Base-by-base conservation (phyloP, 2,888 invertebrate genomes). In the Thymelicus acteon region DNA sequence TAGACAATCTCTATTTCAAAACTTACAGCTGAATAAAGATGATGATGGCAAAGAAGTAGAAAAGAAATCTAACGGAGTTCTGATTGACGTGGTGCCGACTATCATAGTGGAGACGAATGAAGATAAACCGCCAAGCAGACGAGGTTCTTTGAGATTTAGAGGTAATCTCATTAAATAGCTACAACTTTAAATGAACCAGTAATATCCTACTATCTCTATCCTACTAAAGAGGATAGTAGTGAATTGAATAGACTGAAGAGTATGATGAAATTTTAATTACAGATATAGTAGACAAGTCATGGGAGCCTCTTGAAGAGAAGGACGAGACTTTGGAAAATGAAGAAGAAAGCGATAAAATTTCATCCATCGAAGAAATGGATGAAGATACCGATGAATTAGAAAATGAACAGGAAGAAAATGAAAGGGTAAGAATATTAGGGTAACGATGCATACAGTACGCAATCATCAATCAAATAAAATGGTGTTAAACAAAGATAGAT, bases 231-330 rank as follows among this genome's bases (percentile, higher is more conserved):
- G 31, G 3, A 31, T 31, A 31, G 1, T 31, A 5, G 31, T 31
- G 31, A 31, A 31, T 31, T 31, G 31, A 31, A 31, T 19, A 19
- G 5, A 31, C 31, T 31, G 31, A 2, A 31, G 31, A 31, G 31
- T 31, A 3, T 31, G 31, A 31, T 31, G 5, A 31, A 31, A 31
- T 31, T 31, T 31, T 31, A 31, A 31, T 52, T 62, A 63, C 77
- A 95, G 95, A 95, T 77, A 85, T 94, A 74, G 81, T 92, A 66
- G 94, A 94, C 64, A 91, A 90, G 79, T 89, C 94, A 44, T 95
- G 95, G 94, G 95, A 95, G 76, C 90, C 95, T 6, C 84, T 95
- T 37, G 94, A 94, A 73, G 95, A 95, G 76, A 92, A 86, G 78
- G 92, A 93, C 69, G 93, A 93, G 77, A 77, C 81, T 8, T 74